These are phyloP conservation scores for Acropternis orthonyx DNA, from an alignment of 2,797 vertebrate species.

Conservation along the genomic window DNA sequence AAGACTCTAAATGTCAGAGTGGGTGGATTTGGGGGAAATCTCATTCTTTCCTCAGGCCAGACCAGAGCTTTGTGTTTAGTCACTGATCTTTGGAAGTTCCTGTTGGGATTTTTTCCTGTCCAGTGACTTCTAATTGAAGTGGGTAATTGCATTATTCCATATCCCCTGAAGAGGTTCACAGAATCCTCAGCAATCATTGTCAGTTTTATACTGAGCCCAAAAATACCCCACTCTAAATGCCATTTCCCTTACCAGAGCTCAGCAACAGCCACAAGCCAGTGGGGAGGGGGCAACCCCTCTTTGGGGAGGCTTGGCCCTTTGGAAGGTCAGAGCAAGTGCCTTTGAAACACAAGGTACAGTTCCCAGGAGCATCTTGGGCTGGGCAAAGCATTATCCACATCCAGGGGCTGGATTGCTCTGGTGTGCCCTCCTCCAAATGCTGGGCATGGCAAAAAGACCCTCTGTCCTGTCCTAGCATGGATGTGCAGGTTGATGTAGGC, in stretches of 20 bases:
- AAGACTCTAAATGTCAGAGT: not conserved
- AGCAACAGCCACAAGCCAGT: not conserved
- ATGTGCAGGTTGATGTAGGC: not conserved
- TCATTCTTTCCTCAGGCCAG: not conserved
- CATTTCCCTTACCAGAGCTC: not conserved
- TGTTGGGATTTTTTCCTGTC: not conserved
- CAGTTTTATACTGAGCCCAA: not conserved
- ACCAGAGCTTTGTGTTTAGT: not conserved
- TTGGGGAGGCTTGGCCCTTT: not conserved
- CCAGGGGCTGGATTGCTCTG: fast-evolving
- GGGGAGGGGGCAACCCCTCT: fast-evolving
- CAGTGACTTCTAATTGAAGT: not conserved
- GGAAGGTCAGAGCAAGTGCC: not conserved
- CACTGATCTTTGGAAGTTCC: conserved; percentile 16
- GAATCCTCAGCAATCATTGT: not conserved
- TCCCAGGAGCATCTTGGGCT: not conserved
- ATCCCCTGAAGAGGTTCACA: not conserved
- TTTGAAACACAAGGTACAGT: not conserved
- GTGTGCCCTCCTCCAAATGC: not conserved
- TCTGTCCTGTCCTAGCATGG: not conserved
- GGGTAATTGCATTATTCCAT: conserved; percentile 1
- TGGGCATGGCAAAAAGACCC: fast-evolving
- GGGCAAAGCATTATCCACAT: not conserved
- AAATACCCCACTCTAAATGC: not conserved
- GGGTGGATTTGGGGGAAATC: not conserved